These are phyloP conservation scores for Drosophila lacicola DNA, from an alignment of 2,888 invertebrate species.

Conservation along the genomic window DNA sequence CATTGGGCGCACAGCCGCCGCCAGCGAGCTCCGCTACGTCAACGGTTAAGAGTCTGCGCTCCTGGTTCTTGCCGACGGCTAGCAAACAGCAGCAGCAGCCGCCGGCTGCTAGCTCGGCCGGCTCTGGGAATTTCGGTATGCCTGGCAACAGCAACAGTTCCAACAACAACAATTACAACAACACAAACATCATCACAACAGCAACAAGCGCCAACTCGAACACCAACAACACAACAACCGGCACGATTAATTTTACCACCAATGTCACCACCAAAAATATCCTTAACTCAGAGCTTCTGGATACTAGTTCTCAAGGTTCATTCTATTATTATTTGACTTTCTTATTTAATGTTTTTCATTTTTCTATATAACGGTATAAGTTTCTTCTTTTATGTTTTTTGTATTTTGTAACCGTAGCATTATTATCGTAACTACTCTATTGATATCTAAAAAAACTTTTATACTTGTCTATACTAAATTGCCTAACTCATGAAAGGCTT, in stretches of 20 bases:
- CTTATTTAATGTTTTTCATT: constrained; percentile 28
- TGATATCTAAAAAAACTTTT: not conserved
- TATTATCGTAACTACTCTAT: constrained; percentile 10
- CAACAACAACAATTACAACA: constrained; percentile 56
- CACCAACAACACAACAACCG: constrained; percentile 63
- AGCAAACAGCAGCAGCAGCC: constrained; percentile 58
- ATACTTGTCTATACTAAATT: constrained; percentile 1
- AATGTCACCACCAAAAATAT: constrained; percentile 82
- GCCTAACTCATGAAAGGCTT: not conserved
- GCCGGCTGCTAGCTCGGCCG: constrained; percentile 28
- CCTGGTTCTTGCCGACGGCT: constrained; percentile 64
- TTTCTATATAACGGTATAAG: constrained; percentile 24
- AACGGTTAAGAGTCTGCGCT: constrained; percentile 67
- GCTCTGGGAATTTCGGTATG: constrained; percentile 76
- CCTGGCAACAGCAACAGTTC: constrained; percentile 56
- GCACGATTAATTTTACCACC: constrained; percentile 78
- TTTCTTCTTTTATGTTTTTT: constrained; percentile 11
- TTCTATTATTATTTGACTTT: constrained; percentile 61
- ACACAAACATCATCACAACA: constrained; percentile 59
- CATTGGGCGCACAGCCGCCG: constrained; percentile 49
- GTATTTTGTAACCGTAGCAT: not conserved
- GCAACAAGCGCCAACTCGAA: constrained; percentile 60
- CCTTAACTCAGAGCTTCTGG: constrained; percentile 82
- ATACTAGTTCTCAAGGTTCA: constrained; percentile 84
- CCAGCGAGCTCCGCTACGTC: constrained; percentile 42